Conservation (phyloP, 2,797 vertebrate genomes). For the Phrynocephalus vlangalii region DNA sequence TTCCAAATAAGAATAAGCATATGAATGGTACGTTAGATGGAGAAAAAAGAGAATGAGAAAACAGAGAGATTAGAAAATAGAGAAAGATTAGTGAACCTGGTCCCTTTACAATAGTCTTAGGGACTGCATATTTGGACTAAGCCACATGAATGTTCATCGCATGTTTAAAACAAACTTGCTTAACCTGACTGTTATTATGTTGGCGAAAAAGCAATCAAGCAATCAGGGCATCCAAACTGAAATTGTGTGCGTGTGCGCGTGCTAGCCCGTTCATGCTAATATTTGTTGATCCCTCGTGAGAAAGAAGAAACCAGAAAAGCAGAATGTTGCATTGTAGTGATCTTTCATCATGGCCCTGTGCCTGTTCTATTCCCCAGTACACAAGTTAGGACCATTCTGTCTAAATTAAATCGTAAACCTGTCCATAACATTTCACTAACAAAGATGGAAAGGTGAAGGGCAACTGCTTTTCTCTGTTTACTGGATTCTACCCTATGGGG, state of each 20-base stretch:
- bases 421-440: conserved; percentile 30
- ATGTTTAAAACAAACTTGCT: neutral
- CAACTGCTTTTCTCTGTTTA: neutral
- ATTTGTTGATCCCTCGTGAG: too few species aligned
- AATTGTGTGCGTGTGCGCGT: neutral
- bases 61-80: conserved; percentile 6
- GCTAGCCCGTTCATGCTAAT: too few species aligned
- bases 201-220: neutral
- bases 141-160: neutral
- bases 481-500: conserved; percentile 6
- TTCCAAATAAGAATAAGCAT: neutral
- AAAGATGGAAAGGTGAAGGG: conserved; percentile 14
- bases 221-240: neutral
- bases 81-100: conserved; percentile 11
- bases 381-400: neutral
- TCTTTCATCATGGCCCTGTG: too few species aligned
- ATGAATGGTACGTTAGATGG: neutral
- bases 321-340: too few species aligned
- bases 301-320: too few species aligned
- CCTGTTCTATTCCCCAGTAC: neutral
- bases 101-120: neutral
- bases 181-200: neutral
- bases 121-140: neutral
- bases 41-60: conserved; percentile 26
- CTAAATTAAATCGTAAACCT: conserved; percentile 34